Evolutionary conservation across 1,140 invertebrate genomes (phyloP), one percentile per base, ranked within the genome.

Genomic region (Wiebesia pumilae): DNA sequence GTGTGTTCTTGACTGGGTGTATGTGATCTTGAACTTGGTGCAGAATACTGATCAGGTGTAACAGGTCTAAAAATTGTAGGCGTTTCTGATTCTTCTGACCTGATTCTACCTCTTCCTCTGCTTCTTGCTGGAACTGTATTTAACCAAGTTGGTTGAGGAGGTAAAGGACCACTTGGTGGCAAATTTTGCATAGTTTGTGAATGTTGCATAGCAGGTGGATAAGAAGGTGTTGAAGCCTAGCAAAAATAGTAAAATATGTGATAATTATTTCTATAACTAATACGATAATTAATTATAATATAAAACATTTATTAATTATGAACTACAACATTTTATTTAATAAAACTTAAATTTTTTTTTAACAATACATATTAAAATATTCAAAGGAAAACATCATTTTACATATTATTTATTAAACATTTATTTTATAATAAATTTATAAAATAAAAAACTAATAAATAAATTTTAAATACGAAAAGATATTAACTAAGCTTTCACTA

Each of bases 11-110:
- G 93, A 86, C 91, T 94, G 43, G 94, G 94, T n/a, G 94, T 95
- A 81, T 93, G 92, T 67, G 94, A 94, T 89, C 94, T 91, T 27
- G 94, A 93, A 91, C 92, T 94, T 83, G 93, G 90, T 67, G 92
- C 93, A 43, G 93, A 94, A 90, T 91, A 93, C 86, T 94, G 92
- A 89, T 95, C 94, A 58, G 95, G 95, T 54, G 95, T 95, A 79
- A 93, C 90, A 81, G 94, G 93, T 88, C 94, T 93, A 58, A 92
- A 92, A 86, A 91, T 81, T 86, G 88, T 88, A 67, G 90, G 88
- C 75, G 87, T 77, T 83, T 94, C 92, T 65, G 91, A 80, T 40
- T 94, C 93, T 62, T 95, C 94, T 3, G 91, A 90, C 81, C 92
- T 91, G n/a, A 93, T 88, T 88, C 95, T 92, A 35, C 95, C 94